Conservation (phyloP, 1,140 invertebrate species). For the Yoshiicerus persimilis region DNA sequence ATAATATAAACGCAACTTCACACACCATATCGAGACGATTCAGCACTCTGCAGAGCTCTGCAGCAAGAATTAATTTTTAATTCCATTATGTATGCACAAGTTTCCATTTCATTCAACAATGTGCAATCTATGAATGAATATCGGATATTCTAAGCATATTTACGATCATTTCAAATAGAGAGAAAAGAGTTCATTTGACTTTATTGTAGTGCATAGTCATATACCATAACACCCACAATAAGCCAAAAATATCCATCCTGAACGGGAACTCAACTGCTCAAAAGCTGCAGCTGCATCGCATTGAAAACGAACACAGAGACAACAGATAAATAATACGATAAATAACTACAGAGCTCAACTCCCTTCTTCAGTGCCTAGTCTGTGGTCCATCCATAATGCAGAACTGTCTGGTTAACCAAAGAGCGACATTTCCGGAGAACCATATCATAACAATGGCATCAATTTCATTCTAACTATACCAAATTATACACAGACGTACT, state of each 20-base stretch:
- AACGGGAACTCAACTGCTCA: not conserved
- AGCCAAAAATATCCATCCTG: not conserved
- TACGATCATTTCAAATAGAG: not conserved
- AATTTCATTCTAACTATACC: not conserved
- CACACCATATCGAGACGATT: too few species aligned
- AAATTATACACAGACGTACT: not conserved
- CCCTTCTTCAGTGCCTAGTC: not conserved
- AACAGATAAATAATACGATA: not conserved
- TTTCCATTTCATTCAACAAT: not conserved
- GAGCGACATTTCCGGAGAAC: not conserved
- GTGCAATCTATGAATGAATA: not conserved
- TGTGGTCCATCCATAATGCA: not conserved
- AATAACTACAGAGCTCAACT: not conserved
- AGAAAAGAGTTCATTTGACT: not conserved
- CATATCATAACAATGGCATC: not conserved
- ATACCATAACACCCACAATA: too few species aligned
- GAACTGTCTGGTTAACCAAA: not conserved
- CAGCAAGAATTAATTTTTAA: too few species aligned
- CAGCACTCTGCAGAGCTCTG: too few species aligned
- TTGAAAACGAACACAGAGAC: not conserved
- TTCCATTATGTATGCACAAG: not conserved
- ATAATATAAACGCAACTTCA: too few species aligned
- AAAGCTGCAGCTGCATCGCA: not conserved
- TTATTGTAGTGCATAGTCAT: not conserved
- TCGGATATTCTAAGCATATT: not conserved